phyloP scores from a whole-genome alignment of 2,113 vertebrate species.

The Lanius ludovicianus region DNA sequence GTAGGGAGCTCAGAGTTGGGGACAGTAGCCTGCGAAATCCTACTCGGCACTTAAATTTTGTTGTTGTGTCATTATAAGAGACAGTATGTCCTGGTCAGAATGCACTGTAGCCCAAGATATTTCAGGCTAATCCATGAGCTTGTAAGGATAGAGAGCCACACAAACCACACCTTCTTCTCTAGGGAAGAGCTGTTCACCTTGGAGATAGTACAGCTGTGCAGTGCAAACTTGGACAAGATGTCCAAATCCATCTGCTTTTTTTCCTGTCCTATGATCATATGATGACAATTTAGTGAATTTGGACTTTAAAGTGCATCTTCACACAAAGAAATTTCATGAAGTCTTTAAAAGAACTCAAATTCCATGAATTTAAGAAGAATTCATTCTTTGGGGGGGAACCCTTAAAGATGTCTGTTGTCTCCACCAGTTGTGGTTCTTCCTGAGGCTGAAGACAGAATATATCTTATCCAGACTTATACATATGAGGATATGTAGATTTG shows the following conservation, averaged over 20 bases:
- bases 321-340: neutral
- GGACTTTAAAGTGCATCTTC: neutral
- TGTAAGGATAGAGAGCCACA: neutral
- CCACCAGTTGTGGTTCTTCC: neutral
- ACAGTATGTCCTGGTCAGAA: neutral
- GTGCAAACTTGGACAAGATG: neutral
- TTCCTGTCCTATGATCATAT: neutral
- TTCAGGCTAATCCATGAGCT: neutral
- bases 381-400: neutral
- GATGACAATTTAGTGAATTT: neutral
- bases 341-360: neutral
- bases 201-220: neutral
- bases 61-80: neutral
- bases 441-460: neutral
- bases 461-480: neutral
- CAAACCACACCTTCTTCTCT: neutral
- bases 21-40: neutral
- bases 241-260: neutral
- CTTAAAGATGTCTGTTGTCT: neutral
- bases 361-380: neutral
- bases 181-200: neutral
- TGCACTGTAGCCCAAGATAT: accelerated
- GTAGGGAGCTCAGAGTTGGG: neutral
- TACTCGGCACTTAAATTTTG: neutral
- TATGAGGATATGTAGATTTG: neutral